A percentile compares a stretch with the other conserved stretches of the same genome.
Evolutionary conservation across 1,140 invertebrate species (phyloP).

Genomic region (Pentalonia nigronervosa): DNA sequence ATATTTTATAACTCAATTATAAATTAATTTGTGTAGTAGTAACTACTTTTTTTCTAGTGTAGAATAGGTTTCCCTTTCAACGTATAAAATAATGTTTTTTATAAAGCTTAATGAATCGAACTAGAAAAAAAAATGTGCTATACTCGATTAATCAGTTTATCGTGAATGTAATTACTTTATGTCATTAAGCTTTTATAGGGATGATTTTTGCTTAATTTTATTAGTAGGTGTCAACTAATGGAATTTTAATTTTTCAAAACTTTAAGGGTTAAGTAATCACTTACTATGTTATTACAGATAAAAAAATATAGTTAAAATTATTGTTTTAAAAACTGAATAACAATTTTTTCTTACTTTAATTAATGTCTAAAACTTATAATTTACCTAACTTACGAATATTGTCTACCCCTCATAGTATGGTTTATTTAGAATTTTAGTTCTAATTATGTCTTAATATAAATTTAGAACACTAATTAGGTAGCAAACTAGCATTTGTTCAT

Average conservation of each 20-base stretch:
- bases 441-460: neutral
- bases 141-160: conserved; percentile 7
- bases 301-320: neutral
- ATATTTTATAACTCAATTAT: neutral
- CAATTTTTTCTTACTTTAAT: neutral
- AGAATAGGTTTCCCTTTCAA: neutral
- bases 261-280: neutral
- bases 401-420: neutral
- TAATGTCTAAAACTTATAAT: neutral
- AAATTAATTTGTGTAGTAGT: neutral
- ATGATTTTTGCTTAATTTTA: conserved; percentile 21
- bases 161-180: neutral
- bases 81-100: neutral
- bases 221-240: neutral
- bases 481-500: no score
- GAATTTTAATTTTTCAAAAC: conserved; percentile 14
- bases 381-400: neutral
- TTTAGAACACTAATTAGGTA: no score
- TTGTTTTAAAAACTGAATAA: neutral
- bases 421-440: neutral
- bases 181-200: neutral
- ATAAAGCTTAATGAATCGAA: neutral
- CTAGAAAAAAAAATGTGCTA: neutral
- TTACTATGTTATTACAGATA: neutral
- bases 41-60: neutral